These are phyloP conservation scores for Ceuthmochares aereus DNA, from an alignment of 2,113 vertebrate species.

Conservation along the genomic window DNA sequence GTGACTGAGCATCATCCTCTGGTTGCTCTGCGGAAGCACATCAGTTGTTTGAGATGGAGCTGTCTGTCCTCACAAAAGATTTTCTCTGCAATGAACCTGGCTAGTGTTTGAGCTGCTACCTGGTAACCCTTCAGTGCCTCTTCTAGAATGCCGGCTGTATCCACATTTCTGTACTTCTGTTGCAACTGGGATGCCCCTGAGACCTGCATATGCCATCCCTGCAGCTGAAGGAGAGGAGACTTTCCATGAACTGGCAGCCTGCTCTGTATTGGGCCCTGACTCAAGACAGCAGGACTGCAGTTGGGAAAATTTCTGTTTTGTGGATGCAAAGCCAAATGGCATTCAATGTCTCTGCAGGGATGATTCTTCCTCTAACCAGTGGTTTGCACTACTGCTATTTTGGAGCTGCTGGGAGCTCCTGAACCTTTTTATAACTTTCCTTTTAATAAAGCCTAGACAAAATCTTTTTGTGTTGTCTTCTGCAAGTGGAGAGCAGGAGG, in stretches of 20 bases:
- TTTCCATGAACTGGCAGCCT: not conserved
- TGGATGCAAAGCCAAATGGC: conserved; percentile 29
- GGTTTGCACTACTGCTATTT: conserved; percentile 64
- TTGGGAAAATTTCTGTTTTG: not conserved
- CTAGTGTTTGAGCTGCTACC: conserved; percentile 31
- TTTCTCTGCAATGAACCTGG: not conserved
- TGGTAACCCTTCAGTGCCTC: conserved; percentile 62
- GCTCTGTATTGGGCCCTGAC: not conserved
- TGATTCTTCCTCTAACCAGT: conserved; percentile 58
- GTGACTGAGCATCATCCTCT: not conserved
- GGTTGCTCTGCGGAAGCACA: not conserved
- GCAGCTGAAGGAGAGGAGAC: not conserved
- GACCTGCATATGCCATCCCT: not conserved
- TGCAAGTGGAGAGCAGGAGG: not conserved
- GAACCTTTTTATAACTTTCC: conserved; percentile 68
- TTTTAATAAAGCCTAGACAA: conserved; percentile 68
- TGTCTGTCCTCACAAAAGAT: not conserved
- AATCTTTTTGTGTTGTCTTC: not conserved
- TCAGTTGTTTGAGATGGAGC: not conserved
- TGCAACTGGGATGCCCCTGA: not conserved
- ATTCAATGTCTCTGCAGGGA: conserved; percentile 29
- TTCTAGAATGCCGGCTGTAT: not conserved
- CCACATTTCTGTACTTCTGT: not conserved
- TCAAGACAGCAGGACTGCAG: not conserved
- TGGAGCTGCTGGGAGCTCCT: conserved; percentile 15